Evolutionary conservation across 2,888 invertebrate species (phyloP), one percentile per base, ranked within the genome.

Genomic region (Synergus japonicus): DNA sequence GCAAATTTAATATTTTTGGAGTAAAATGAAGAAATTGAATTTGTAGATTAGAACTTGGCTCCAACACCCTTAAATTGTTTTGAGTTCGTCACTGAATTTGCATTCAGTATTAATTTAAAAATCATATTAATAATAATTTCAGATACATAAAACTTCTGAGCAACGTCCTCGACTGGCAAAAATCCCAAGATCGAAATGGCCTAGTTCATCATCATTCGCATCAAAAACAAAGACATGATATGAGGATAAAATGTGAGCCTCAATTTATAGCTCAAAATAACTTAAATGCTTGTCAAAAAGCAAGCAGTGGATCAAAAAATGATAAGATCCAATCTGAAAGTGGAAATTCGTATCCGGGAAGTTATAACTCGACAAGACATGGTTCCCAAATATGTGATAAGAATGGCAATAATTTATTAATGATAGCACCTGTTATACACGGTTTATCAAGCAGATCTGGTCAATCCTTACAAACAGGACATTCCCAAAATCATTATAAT

Each of bases 111-210:
- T 9, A n/a, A 66, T 65, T 54, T 49, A 64, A 9, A 15, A 65
- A 76, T 78, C 4, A 60, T 15, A 41, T 46, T 64, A 5, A 79
- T 18, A 37, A 37, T 18, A 18, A 78, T 89, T 87, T 67, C 91
- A 96, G 96, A 88, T 99, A 99, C 92, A 98, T 98, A 83, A 95
- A 96, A 76, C 94, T 98, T 0, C 93, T 98, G 41, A 96, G 95
- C 82, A 96, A 96, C 89, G 97, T 98, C 0, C 91, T 98, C 13
- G 97, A 98, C 88, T 98, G 97, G 97, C 98, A 98, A 92, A 96
- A 94, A 83, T 76, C 89, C 87, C 15, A 93, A 91, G 65, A 89
- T 9, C 86, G 86, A 15, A 90, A 87, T 66, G 87, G 86, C 13
- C 43, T 78, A 37, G 83, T 90, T 41, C 85, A 91, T 43, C 89